Evolutionary conservation across 2,888 invertebrate species (phyloP).

Genomic region (Dinocampus coccinellae): DNA sequence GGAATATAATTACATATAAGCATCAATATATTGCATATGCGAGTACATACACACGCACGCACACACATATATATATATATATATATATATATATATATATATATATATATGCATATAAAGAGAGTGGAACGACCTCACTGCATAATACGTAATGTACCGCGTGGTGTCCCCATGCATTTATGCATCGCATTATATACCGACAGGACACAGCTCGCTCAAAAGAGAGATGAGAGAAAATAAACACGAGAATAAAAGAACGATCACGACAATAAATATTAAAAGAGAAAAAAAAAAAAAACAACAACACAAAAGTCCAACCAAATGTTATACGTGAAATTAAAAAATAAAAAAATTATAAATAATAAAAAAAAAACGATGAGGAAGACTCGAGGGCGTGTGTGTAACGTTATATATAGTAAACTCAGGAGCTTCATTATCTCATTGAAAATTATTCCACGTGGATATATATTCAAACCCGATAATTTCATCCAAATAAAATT

Average conservation of each 20-base stretch:
- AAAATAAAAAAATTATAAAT: too few relatives aligned
- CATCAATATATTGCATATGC: too few relatives aligned
- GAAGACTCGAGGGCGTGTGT: slow-evolving; percentile 19
- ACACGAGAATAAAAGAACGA: neutral
- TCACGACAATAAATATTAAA: neutral
- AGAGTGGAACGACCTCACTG: slow-evolving; percentile 29
- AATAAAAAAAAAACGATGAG: slow-evolving; percentile 21
- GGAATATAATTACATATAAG: neutral
- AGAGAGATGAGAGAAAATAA: neutral
- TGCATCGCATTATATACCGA: slow-evolving; percentile 57
- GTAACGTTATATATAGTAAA: too few relatives aligned
- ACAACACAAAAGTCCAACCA: neutral
- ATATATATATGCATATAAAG: too few relatives aligned
- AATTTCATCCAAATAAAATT: slow-evolving; percentile 1
- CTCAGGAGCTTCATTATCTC: slow-evolving; percentile 10
- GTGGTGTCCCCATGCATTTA: slow-evolving; percentile 57
- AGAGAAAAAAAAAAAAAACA: slow-evolving; percentile 3
- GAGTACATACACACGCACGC: too few relatives aligned
- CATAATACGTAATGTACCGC: slow-evolving; percentile 7
- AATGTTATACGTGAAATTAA: slow-evolving; percentile 9
- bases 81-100: too few relatives aligned
- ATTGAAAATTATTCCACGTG: neutral
- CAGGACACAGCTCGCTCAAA: neutral
- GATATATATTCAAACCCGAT: neutral
- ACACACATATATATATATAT: neutral